Conservation (phyloP, 2,797 vertebrate species). For the Mallotus villosus region DNA sequence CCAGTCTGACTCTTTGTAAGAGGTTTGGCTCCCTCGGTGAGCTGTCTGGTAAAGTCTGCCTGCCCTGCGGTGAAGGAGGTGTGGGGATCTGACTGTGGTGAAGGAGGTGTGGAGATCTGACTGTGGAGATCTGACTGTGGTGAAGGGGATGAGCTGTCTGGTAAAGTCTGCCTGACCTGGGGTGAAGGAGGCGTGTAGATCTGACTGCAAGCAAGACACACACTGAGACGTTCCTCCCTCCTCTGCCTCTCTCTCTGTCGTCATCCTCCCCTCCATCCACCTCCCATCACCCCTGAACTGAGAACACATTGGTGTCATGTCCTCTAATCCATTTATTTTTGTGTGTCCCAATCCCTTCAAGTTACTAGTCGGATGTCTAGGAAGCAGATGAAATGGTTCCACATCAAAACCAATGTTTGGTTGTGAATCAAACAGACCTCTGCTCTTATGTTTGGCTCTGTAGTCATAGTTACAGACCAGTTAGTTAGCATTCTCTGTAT, state of each 20-base stretch:
- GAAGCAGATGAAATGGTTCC: not conserved
- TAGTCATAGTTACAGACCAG: not conserved
- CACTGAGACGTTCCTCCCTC: not conserved
- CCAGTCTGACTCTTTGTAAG: not conserved
- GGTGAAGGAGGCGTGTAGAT: too few relatives aligned
- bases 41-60: not conserved
- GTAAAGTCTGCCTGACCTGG: too few relatives aligned
- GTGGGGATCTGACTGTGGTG: not conserved
- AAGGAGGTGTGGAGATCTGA: not conserved
- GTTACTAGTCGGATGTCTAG: slow-evolving; percentile 1
- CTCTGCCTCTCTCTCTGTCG: slow-evolving; percentile 2
- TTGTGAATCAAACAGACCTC: not conserved
- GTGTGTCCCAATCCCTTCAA: slow-evolving; percentile 47
- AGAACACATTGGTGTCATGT: slow-evolving; percentile 61
- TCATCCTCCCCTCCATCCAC: not conserved
- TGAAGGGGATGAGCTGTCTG: too few relatives aligned
- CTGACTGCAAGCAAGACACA: not conserved
- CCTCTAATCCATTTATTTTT: slow-evolving; percentile 63
- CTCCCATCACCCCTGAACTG: slow-evolving; percentile 1
- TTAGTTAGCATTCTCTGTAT: too few relatives aligned
- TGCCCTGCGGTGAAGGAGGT: not conserved
- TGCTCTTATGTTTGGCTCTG: not conserved
- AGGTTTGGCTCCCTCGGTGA: too few relatives aligned
- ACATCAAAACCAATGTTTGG: not conserved
- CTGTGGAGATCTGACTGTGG: too few relatives aligned